Percentiles rank a stretch among this genome's conserved stretches.
Conservation (phyloP, 2,797 vertebrate genomes). For the Graptemys geographica region DNA sequence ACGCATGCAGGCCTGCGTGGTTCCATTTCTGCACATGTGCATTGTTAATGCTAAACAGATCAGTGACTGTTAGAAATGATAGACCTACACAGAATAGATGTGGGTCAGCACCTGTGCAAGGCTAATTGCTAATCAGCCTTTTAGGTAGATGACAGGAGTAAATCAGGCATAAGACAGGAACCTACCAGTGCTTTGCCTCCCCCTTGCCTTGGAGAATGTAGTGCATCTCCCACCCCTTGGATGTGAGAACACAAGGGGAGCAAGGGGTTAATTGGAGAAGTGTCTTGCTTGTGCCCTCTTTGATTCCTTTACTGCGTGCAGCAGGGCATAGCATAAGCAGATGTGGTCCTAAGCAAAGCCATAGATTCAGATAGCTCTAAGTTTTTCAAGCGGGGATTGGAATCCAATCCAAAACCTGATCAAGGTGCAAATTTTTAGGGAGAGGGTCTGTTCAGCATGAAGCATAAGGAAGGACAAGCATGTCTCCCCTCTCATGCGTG, state of each 20-base stretch:
- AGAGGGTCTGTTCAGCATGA: neutral
- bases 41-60: neutral
- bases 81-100: neutral
- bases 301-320: neutral
- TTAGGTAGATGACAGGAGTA: neutral
- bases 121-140: slow-evolving; percentile 2
- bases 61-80: neutral
- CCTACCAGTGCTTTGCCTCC: neutral
- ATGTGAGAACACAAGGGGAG: neutral
- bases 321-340: neutral
- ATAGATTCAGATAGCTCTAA: neutral
- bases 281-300: neutral
- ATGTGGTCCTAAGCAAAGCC: neutral
- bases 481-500: neutral
- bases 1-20: fast-evolving
- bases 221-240: neutral
- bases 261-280: neutral
- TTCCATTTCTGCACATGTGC: neutral
- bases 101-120: neutral
- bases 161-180: neutral
- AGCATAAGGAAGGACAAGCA: neutral
- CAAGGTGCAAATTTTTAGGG: neutral
- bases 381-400: neutral
- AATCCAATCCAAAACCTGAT: neutral
- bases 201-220: neutral